Evolutionary conservation across 1,140 invertebrate species (phyloP), one percentile per base, ranked within the genome.

Genomic region (Calliphora vicina): DNA sequence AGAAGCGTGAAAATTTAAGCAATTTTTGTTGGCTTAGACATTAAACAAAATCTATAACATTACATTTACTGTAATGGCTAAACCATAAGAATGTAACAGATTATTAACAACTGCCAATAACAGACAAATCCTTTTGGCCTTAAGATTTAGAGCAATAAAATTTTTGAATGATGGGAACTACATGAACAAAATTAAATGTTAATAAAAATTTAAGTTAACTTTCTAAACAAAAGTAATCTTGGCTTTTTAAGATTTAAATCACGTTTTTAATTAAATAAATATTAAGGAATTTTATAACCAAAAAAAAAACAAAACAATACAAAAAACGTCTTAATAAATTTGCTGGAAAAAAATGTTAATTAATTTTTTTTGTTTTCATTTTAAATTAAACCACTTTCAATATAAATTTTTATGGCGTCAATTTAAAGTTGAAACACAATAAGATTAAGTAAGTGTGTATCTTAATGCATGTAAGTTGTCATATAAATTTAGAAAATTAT

Each of bases 401-500:
- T 57, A n/a, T 17, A n/a, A 17, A 57, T 57, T 57, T 17, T 57
- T 57, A 57, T 57, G 50, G 50, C 50, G 15, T 57, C 8, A 57
- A 57, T n/a, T 57, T 57, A n/a, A 57, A 57, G 50, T 17, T n/a
- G 15, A 57, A 57, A 57, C 2, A 57, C 50, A 57, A 57, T 57
- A 57, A 57, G 50, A 57, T 57, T 57, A 57, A 57, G 50, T 57
- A 57, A 57, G 50, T 57, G 50, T 57, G 50, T 57, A 57, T 57
- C 50, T 57, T 57, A 57, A 57, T 57, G 50, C 50, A 57, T 57
- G 50, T 57, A 57, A 57, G 50, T 57, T 57, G 50, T 57, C 50
- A 57, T 57, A 57, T 57, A 57, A 57, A 57, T 57, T 57, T 57
- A 57, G 50, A 57, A 57, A 57, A 57, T 57, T 57, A 57, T 57